Evolutionary conservation across 2,113 vertebrate species (phyloP).

Genomic region (Alaudala cheleensis): DNA sequence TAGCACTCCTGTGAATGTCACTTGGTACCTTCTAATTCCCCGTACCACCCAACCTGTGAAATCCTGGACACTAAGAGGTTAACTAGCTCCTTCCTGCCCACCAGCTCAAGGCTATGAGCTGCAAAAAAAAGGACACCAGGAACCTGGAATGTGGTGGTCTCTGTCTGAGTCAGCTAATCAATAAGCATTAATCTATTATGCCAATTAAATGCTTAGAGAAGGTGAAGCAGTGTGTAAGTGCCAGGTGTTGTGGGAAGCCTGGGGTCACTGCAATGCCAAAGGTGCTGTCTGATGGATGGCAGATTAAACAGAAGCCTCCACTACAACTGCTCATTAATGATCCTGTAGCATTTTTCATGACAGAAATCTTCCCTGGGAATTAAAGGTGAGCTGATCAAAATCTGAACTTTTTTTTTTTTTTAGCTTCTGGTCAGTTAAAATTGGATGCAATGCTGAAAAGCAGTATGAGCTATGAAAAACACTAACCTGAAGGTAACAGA

Average conservation of each 20-base stretch:
- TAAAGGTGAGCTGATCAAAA: constrained; percentile 43
- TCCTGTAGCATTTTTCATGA: constrained; percentile 35
- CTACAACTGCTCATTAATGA: constrained; percentile 47
- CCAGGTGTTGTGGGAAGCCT: constrained; percentile 47
- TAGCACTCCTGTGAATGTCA: background rate
- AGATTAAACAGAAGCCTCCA: constrained; percentile 38
- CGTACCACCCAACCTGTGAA: background rate
- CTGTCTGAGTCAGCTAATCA: constrained; percentile 33
- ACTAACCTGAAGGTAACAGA: constrained; percentile 52
- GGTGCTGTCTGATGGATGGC: constrained; percentile 47
- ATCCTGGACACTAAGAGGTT: background rate
- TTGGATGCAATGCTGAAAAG: constrained; percentile 1
- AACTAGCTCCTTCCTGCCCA: background rate
- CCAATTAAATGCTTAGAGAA: constrained; percentile 45
- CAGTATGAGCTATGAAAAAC: constrained; percentile 6
- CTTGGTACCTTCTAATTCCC: background rate
- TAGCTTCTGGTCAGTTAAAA: constrained; percentile 13
- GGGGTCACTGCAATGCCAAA: constrained; percentile 8
- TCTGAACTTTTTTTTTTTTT: background rate
- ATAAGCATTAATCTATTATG: constrained; percentile 49
- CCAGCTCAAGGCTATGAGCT: background rate
- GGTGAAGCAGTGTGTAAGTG: constrained; percentile 11
- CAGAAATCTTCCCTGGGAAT: constrained; percentile 31
- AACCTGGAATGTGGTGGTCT: background rate
- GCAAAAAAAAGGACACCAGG: background rate